Percentiles rank a stretch among this genome's conserved stretches.
Evolutionary conservation across 2,888 invertebrate species (phyloP).

Genomic region (Meteorus colon): DNA sequence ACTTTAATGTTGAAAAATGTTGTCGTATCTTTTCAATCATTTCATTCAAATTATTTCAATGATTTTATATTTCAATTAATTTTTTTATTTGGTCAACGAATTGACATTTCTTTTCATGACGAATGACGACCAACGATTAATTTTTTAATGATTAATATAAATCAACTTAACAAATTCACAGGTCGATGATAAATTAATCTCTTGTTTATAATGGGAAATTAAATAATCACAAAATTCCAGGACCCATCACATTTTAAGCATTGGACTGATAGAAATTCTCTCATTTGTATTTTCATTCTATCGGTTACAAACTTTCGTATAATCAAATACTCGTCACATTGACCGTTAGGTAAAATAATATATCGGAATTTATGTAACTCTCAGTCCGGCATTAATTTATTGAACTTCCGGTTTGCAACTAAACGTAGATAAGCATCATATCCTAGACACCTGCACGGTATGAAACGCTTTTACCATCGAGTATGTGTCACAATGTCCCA

Average conservation of each 20-base stretch:
- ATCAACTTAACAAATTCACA: no score
- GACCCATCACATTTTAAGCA: not conserved
- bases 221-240: not conserved
- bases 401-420: conserved; percentile 12
- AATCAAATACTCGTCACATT: no score
- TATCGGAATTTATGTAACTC: no score
- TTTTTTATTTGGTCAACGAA: no score
- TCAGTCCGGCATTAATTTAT: not conserved
- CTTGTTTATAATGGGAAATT: not conserved
- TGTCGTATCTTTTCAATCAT: no score
- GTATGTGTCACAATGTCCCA: conserved; percentile 63
- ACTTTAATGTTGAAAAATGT: no score
- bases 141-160: no score
- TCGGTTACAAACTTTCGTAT: not conserved
- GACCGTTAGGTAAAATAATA: no score
- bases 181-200: not conserved
- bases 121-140: no score
- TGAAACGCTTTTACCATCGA: conserved; percentile 34
- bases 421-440: not conserved
- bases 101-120: no score
- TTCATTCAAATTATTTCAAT: no score
- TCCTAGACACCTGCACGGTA: not conserved
- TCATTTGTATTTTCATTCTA: not conserved
- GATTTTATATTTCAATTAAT: no score
- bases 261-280: not conserved